These are phyloP conservation scores for Montipora foliosa DNA, from an alignment of 64 coral and sea anemone genomes.

Conservation along the genomic window DNA sequence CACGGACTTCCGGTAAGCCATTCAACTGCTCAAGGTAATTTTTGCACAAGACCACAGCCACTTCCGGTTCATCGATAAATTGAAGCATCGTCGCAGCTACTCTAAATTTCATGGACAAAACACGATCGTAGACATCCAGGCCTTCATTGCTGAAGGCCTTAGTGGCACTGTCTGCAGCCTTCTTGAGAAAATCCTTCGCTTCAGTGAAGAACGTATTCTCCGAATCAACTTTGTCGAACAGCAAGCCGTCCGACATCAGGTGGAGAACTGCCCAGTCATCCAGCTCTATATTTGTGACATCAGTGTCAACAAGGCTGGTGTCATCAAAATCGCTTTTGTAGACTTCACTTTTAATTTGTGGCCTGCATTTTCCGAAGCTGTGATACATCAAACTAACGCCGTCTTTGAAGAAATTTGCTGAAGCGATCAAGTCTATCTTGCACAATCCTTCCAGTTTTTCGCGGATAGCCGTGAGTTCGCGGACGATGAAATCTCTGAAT, in stretches of 20 bases:
- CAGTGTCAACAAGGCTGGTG: constrained; percentile 15
- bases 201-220: constrained; percentile 42
- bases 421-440: constrained; percentile 51
- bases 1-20: constrained; percentile 56
- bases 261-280: constrained; percentile 76
- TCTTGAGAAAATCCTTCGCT: constrained; percentile 70
- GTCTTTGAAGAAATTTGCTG: constrained; percentile 74
- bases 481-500: constrained; percentile 80
- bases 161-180: constrained; percentile 58
- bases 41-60: constrained; percentile 68
- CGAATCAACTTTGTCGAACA: constrained; percentile 49
- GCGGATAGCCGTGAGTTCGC: constrained; percentile 74
- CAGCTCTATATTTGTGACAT: constrained; percentile 15
- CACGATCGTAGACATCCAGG: constrained; percentile 67
- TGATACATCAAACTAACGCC: constrained; percentile 69
- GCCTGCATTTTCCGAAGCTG: constrained; percentile 26
- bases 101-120: constrained; percentile 78
- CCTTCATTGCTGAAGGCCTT: constrained; percentile 78
- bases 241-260: constrained; percentile 45
- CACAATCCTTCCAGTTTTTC: constrained; percentile 82
- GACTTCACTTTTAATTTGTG: background rate
- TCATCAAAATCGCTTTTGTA: constrained; percentile 23
- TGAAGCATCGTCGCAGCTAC: constrained; percentile 79
- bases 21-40: constrained; percentile 74
- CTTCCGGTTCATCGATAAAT: constrained; percentile 66